phyloP scores from a whole-genome alignment of 2,113 vertebrate genomes.

The Tachuris rubrigastra region DNA sequence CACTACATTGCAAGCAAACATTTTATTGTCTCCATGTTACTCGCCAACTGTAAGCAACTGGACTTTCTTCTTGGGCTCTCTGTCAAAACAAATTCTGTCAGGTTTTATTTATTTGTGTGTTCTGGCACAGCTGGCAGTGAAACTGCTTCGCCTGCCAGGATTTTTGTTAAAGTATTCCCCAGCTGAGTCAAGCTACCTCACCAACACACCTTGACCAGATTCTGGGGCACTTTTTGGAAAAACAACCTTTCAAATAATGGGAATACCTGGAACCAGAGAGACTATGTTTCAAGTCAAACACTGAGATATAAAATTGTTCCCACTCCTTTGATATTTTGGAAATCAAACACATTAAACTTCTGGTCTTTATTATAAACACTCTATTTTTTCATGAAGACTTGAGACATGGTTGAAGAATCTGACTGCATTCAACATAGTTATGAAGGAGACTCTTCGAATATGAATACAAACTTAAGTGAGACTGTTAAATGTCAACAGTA shows the following conservation, averaged over 20 bases:
- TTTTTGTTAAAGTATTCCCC: neutral
- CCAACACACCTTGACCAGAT: neutral
- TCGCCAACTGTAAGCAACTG: neutral
- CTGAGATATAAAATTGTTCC: neutral
- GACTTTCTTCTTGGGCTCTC: neutral
- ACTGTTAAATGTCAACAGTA: neutral
- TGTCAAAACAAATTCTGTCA: constrained; percentile 28
- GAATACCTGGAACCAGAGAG: neutral
- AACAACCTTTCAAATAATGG: neutral
- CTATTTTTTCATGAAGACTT: neutral
- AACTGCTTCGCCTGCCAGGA: neutral
- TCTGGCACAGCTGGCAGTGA: neutral
- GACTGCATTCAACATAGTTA: neutral
- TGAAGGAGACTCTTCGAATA: neutral
- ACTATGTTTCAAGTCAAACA: neutral
- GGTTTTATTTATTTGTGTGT: constrained; percentile 11
- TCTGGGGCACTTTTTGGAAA: neutral
- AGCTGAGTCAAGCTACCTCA: neutral
- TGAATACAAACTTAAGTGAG: neutral
- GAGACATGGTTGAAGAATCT: neutral
- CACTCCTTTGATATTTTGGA: neutral
- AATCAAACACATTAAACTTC: neutral
- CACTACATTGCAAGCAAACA: neutral
- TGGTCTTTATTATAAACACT: neutral
- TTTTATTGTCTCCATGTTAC: neutral